A percentile compares a stretch with the other conserved stretches of the same genome.
Evolutionary conservation across 1,140 invertebrate species (phyloP).

Genomic region (Nasonia giraulti): DNA sequence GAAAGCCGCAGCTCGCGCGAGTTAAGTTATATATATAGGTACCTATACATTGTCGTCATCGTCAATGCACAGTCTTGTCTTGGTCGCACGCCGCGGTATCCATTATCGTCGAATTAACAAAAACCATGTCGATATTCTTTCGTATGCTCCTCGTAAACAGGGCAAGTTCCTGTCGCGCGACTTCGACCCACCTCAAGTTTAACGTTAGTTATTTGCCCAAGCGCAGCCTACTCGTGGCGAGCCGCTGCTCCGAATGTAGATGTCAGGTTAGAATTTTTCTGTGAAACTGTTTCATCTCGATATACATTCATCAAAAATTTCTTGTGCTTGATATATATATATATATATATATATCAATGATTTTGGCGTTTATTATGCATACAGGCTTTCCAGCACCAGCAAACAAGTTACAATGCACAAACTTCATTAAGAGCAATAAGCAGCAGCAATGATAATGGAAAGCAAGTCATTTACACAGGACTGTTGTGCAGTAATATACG

Average conservation of each 20-base stretch:
- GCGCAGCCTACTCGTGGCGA: background rate
- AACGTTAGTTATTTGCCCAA: background rate
- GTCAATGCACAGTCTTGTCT: no score
- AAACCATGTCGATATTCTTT: conserved; percentile 13
- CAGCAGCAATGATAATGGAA: conserved; percentile 15
- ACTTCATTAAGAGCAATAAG: background rate
- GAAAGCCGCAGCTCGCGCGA: no score
- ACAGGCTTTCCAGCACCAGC: background rate
- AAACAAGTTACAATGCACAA: background rate
- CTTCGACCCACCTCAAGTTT: background rate
- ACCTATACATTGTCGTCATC: no score
- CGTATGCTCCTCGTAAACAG: background rate
- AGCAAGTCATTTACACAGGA: conserved; percentile 78
- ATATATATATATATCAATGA: no score
- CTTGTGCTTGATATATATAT: no score
- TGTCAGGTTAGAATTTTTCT: conserved; percentile 33
- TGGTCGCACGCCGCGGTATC: no score
- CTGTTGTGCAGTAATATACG: conserved; percentile 80
- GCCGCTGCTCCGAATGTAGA: background rate
- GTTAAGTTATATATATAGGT: no score
- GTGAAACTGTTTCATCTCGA: background rate
- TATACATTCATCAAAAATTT: no score
- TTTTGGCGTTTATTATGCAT: no score
- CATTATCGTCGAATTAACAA: no score
- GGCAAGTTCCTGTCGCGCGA: background rate